Conservation (phyloP, 1,140 invertebrate species). For the Rhysida immarginata region DNA sequence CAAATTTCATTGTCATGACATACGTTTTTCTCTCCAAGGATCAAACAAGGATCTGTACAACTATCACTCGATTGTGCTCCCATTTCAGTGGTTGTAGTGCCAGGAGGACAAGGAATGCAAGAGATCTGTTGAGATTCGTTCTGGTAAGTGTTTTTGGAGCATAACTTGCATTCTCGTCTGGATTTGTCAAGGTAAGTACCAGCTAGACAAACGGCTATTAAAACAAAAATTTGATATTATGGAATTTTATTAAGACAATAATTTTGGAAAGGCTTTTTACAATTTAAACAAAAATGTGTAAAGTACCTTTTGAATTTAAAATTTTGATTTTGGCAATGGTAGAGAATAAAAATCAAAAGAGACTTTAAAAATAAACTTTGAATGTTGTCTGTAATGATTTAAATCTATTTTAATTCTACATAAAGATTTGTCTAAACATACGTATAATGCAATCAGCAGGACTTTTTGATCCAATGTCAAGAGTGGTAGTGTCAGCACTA, state of each 20-base stretch:
- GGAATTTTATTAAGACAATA: no score
- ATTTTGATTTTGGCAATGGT: no score
- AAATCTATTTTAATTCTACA: constrained; percentile 5
- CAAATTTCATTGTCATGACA: constrained; percentile 81
- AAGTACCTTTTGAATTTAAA: no score
- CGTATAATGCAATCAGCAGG: constrained; percentile 80
- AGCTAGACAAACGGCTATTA: constrained; percentile 30
- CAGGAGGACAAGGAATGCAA: constrained; percentile 76
- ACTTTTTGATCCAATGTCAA: constrained; percentile 57
- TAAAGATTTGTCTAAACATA: no score
- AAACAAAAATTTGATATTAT: no score
- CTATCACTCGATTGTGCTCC: constrained; percentile 63
- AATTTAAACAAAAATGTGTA: no score
- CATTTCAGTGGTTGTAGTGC: constrained; percentile 72
- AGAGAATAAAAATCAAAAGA: background rate
- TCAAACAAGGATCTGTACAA: constrained; percentile 72
- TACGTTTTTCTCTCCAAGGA: constrained; percentile 59
- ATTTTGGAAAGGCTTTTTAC: no score
- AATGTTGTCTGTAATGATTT: background rate
- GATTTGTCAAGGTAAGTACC: constrained; percentile 72
- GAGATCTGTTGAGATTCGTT: constrained; percentile 72
- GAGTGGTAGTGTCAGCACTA: constrained; percentile 74
- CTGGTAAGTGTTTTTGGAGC: constrained; percentile 85
- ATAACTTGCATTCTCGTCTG: constrained; percentile 67
- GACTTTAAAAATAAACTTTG: no score